Evolutionary conservation across 2,113 vertebrate genomes (phyloP).

Genomic region (Marmota flaviventris): DNA sequence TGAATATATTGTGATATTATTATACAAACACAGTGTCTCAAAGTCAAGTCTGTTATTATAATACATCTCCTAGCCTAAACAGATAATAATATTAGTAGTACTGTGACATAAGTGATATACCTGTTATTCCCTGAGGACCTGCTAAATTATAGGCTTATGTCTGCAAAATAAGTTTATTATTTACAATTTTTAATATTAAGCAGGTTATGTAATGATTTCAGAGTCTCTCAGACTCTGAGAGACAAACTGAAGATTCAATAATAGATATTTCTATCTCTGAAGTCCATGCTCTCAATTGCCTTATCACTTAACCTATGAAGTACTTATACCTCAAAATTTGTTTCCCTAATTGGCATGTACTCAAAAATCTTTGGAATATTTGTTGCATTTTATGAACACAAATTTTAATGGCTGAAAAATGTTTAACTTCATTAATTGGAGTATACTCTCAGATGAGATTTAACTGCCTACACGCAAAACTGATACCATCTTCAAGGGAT

Average conservation of each 20-base stretch:
- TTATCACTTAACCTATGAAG: neutral
- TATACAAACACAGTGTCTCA: neutral
- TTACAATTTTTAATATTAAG: neutral
- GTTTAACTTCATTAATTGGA: constrained; percentile 27
- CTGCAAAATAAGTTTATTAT: neutral
- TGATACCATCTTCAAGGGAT: neutral
- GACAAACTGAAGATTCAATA: neutral
- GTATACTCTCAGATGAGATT: neutral
- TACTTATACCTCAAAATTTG: neutral
- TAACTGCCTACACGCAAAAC: neutral
- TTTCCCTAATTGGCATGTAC: neutral
- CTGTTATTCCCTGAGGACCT: neutral
- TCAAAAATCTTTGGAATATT: neutral
- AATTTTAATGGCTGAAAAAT: constrained; percentile 18
- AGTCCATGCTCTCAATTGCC: neutral
- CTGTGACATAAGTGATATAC: neutral
- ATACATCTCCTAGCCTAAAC: neutral
- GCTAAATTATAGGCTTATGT: neutral
- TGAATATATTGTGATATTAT: no score
- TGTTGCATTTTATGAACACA: neutral
- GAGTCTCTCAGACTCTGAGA: neutral
- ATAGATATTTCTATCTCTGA: neutral
- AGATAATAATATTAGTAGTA: neutral
- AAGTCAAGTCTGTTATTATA: neutral
- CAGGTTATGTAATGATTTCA: neutral